A percentile compares a stretch with the other conserved stretches of the same genome.
Evolutionary conservation across 2,113 vertebrate species (phyloP).

Genomic region (Entosphenus tridentatus): DNA sequence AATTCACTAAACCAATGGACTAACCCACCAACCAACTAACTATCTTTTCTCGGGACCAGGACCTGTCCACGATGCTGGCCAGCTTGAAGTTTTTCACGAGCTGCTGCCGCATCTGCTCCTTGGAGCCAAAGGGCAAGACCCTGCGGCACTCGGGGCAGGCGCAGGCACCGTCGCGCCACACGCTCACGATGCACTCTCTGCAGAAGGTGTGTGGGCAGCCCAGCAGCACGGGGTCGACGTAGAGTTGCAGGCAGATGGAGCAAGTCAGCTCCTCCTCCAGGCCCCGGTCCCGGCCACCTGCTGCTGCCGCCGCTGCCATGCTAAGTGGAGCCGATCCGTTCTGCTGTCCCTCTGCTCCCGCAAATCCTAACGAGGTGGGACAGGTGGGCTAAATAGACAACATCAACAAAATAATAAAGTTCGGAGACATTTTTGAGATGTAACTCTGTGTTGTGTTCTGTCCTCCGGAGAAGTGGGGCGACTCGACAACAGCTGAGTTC

Average conservation of each 20-base stretch:
- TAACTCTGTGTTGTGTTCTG: too few species aligned
- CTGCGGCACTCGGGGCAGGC: constrained; percentile 89
- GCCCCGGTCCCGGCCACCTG: constrained; percentile 14
- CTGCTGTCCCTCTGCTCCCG: too few species aligned
- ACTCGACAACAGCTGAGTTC: too few species aligned
- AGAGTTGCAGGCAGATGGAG: constrained; percentile 95
- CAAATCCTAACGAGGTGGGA: too few species aligned
- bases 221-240: constrained; percentile 85
- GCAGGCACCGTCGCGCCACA: constrained; percentile 62
- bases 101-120: constrained; percentile 28
- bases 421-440: too few species aligned
- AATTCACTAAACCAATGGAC: too few species aligned
- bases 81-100: constrained; percentile 82
- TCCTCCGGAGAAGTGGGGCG: too few species aligned
- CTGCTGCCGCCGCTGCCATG: too few species aligned
- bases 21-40: too few species aligned
- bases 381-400: too few species aligned
- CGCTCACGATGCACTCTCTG: constrained; percentile 80
- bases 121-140: constrained; percentile 26
- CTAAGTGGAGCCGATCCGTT: too few species aligned
- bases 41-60: constrained; percentile 13
- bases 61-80: constrained; percentile 91
- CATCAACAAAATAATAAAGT: too few species aligned
- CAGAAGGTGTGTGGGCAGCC: constrained; percentile 97
- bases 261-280: constrained; percentile 93